Conservation (phyloP, 2,888 invertebrate species). For the Mimumesa dahlbomi region DNA sequence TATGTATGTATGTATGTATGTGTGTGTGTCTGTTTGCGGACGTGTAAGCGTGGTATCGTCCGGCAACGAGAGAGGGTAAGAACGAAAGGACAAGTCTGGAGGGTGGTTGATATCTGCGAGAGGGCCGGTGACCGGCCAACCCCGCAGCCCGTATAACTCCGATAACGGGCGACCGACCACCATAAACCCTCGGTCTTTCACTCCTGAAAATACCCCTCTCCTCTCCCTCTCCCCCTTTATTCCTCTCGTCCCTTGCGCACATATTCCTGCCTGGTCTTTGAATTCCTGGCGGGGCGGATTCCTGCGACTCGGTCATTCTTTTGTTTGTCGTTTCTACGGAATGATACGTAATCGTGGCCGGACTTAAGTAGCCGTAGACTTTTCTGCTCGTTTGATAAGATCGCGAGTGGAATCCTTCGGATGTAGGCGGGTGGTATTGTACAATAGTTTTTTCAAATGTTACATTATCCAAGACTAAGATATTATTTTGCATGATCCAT, state of each 20-base stretch:
- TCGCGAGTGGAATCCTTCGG: too few relatives aligned
- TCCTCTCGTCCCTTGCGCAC: conserved; percentile 15
- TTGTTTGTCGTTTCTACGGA: not conserved
- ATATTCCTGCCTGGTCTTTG: conserved; percentile 1
- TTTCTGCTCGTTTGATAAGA: too few relatives aligned
- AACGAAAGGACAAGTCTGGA: conserved; percentile 36
- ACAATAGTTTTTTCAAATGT: too few relatives aligned
- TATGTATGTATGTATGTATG: too few relatives aligned
- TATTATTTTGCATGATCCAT: too few relatives aligned
- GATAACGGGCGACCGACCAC: conserved; percentile 68
- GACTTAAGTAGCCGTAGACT: too few relatives aligned
- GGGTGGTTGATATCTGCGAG: conserved; percentile 64
- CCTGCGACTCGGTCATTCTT: not conserved
- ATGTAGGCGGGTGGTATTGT: too few relatives aligned
- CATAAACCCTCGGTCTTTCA: conserved; percentile 67
- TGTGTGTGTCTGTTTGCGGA: not conserved
- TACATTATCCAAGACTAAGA: too few relatives aligned
- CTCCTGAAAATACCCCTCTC: conserved; percentile 54
- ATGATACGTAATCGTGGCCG: not conserved
- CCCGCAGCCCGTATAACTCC: conserved; percentile 67
- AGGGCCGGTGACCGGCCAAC: conserved; percentile 57
- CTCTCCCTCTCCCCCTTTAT: conserved; percentile 33
- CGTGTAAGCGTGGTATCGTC: not conserved
- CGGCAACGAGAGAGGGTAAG: conserved; percentile 13
- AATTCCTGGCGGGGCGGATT: conserved; percentile 14